Percentiles rank a stretch among this genome's conserved stretches.
These are phyloP conservation scores for Eucriotettix oculatus DNA, from an alignment of 2,888 invertebrate species.

Conservation along the genomic window DNA sequence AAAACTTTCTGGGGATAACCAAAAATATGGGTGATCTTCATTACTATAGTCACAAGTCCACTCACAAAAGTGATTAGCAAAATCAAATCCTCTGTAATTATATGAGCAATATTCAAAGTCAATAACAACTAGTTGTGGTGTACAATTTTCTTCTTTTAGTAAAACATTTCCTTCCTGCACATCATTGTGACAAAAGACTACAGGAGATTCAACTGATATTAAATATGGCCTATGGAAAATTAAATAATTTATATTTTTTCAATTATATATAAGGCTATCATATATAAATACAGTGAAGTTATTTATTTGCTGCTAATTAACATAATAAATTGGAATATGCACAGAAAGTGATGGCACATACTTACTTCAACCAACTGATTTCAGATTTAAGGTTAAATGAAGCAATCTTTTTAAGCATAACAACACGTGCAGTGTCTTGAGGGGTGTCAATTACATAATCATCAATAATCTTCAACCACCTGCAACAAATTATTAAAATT, in stretches of 20 bases:
- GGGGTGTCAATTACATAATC: constrained; percentile 1
- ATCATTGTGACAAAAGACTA: constrained; percentile 36
- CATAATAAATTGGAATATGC: too few relatives aligned
- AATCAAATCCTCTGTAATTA: constrained; percentile 34
- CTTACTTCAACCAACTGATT: constrained; percentile 12
- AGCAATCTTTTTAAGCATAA: constrained; percentile 5
- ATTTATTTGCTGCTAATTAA: too few relatives aligned
- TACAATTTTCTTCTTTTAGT: constrained; percentile 12
- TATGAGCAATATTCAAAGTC: constrained; percentile 36
- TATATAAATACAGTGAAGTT: too few relatives aligned
- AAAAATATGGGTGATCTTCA: constrained; percentile 27
- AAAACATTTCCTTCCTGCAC: constrained; percentile 31
- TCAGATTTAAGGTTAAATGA: constrained; percentile 6
- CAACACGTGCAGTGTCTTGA: neutral
- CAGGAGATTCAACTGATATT: constrained; percentile 26
- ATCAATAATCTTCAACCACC: constrained; percentile 8
- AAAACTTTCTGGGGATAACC: constrained; percentile 23
- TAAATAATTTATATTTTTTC: too few relatives aligned
- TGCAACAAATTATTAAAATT: neutral
- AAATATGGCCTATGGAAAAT: neutral
- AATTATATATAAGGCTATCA: too few relatives aligned
- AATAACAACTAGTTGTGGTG: constrained; percentile 23
- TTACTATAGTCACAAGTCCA: constrained; percentile 30
- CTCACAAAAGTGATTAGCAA: constrained; percentile 37
- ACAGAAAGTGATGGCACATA: neutral